A percentile compares a stretch with the other conserved stretches of the same genome.
Evolutionary conservation across 2,888 invertebrate species (phyloP).

Genomic region (Chaitophorus viminalis): DNA sequence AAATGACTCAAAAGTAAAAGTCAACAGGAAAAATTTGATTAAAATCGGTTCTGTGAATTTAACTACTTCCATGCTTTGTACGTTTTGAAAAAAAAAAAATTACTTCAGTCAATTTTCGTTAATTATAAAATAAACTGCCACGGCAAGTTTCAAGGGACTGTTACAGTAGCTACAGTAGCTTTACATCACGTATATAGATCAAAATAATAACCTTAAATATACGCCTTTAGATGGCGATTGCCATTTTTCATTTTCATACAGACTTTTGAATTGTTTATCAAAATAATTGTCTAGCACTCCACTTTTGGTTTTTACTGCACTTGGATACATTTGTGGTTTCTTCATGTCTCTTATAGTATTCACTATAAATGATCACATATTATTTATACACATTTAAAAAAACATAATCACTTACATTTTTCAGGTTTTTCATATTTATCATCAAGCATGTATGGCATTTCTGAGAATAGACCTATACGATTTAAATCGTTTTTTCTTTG

Average conservation of each 20-base stretch:
- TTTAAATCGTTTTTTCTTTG: conserved; percentile 68
- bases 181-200: too few relatives aligned
- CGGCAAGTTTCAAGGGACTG: too few relatives aligned
- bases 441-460: conserved; percentile 68
- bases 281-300: conserved; percentile 69
- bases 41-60: too few relatives aligned
- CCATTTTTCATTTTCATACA: conserved; percentile 68
- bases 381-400: neutral
- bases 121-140: too few relatives aligned
- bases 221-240: neutral
- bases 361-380: conserved; percentile 25
- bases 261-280: conserved; percentile 68
- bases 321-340: conserved; percentile 67
- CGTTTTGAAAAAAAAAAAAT: too few relatives aligned
- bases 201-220: neutral
- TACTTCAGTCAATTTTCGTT: too few relatives aligned
- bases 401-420: conserved; percentile 64
- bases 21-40: too few relatives aligned
- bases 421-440: conserved; percentile 63
- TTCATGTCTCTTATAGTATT: conserved; percentile 64
- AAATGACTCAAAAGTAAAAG: too few relatives aligned
- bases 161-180: too few relatives aligned
- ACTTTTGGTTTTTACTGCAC: conserved; percentile 67
- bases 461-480: conserved; percentile 68
- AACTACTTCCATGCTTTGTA: too few relatives aligned